Evolutionary conservation across 2,797 vertebrate genomes (phyloP).

Genomic region (Aulostomus chinensis): DNA sequence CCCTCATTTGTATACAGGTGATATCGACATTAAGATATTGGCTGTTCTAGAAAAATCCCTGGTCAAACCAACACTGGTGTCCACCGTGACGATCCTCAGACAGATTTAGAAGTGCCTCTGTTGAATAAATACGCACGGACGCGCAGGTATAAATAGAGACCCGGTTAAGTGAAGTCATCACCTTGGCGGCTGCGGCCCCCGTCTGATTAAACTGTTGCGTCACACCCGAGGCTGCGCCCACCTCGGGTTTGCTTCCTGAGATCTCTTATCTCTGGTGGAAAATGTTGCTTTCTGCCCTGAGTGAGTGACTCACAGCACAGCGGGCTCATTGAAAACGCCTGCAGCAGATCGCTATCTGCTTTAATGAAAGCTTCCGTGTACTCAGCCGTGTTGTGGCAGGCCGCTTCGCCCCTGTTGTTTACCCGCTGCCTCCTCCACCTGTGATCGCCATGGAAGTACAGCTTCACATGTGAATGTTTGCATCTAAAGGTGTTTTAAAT

Average conservation of each 20-base stretch:
- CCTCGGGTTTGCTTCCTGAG: conserved; percentile 22
- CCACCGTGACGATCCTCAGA: no score
- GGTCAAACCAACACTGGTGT: no score
- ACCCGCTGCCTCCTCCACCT: conserved; percentile 3
- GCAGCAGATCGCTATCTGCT: conserved; percentile 29
- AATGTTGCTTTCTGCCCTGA: conserved; percentile 23
- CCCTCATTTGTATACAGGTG: no score
- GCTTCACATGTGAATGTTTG: no score
- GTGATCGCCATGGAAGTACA: neutral
- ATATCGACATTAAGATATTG: no score
- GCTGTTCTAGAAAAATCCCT: no score
- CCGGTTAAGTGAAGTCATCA: no score
- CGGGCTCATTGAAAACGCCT: conserved; percentile 25
- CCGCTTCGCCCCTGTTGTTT: no score
- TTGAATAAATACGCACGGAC: no score
- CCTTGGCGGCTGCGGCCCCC: no score
- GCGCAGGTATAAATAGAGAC: neutral
- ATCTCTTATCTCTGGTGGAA: conserved; percentile 47
- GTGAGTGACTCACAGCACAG: conserved; percentile 12
- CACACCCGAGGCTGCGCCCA: conserved; percentile 19
- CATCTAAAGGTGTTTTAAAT: conserved; percentile 33
- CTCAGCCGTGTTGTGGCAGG: no score
- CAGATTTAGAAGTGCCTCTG: no score
- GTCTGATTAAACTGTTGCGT: conserved; percentile 28
- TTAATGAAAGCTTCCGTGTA: conserved; percentile 45